A percentile compares a stretch with the other conserved stretches of the same genome.
Conservation (phyloP, 2,113 vertebrate genomes). For the Strix uralensis region DNA sequence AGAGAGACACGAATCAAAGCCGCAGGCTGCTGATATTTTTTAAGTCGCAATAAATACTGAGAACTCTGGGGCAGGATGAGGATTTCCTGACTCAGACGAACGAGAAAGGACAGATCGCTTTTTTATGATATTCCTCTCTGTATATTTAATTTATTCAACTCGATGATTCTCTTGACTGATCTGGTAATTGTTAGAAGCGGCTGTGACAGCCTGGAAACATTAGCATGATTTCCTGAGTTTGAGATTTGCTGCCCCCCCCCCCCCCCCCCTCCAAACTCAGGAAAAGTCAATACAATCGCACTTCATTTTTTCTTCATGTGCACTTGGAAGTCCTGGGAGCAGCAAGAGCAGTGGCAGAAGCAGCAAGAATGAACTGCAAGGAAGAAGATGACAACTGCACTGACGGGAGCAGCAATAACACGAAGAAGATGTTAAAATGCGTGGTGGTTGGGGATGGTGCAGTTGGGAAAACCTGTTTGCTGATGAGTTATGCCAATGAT, state of each 20-base stretch:
- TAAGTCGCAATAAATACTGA: constrained; percentile 42
- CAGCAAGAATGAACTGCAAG: constrained; percentile 70
- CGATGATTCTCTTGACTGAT: constrained; percentile 52
- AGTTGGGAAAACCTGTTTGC: constrained; percentile 81
- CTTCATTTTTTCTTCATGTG: constrained; percentile 57
- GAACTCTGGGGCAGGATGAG: constrained; percentile 59
- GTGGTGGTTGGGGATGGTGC: constrained; percentile 85
- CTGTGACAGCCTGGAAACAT: constrained; percentile 53
- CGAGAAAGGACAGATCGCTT: background rate
- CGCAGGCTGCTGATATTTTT: constrained; percentile 43
- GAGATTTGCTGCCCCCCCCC: background rate
- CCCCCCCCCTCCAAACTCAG: background rate
- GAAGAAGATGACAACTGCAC: constrained; percentile 56
- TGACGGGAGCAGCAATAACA: constrained; percentile 26
- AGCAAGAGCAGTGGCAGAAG: constrained; percentile 1
- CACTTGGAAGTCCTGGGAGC: constrained; percentile 44
- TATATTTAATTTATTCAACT: constrained; percentile 48
- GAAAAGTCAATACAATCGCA: constrained; percentile 50
- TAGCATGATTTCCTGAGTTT: constrained; percentile 73
- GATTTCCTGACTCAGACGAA: constrained; percentile 62
- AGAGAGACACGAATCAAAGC: background rate
- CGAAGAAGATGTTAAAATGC: constrained; percentile 81
- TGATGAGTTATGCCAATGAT: constrained; percentile 85
- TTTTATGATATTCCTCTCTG: background rate
- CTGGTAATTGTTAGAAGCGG: constrained; percentile 49